A percentile compares a stretch with the other conserved stretches of the same genome.
Conservation (phyloP, 2,888 invertebrate species). For the Galeopsomyia nigrocyanea region DNA sequence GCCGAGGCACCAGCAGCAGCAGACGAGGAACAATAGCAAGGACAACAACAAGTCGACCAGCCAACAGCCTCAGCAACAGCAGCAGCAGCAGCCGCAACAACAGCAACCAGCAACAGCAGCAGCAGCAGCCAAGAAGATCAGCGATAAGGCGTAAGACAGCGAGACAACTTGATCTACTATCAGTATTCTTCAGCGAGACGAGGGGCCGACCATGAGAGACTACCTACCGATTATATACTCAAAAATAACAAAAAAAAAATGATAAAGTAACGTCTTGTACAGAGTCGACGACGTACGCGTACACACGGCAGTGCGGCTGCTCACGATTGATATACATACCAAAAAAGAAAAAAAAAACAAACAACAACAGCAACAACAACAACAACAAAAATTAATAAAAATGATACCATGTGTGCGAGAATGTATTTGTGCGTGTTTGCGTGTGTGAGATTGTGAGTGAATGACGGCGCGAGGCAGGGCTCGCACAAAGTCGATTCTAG, state of each 20-base stretch:
- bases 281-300: slow-evolving; percentile 29
- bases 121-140: slow-evolving; percentile 5
- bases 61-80: slow-evolving; percentile 47
- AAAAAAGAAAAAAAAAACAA: no score
- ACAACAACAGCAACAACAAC: no score
- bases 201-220: no score
- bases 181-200: no score
- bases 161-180: no score
- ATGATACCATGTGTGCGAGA: no score
- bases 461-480: slow-evolving; percentile 39
- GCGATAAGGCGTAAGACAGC: slow-evolving; percentile 9
- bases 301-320: slow-evolving; percentile 34
- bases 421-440: no score
- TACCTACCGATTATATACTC: no score
- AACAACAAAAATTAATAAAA: no score
- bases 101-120: slow-evolving; percentile 1
- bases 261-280: background rate
- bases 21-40: slow-evolving; percentile 35
- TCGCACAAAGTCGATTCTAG: slow-evolving; percentile 46
- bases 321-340: background rate
- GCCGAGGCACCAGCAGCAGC: slow-evolving; percentile 30
- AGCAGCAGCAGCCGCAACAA: slow-evolving; percentile 29
- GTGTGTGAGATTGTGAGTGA: slow-evolving; percentile 20
- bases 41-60: background rate
- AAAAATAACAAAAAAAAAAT: no score